These are phyloP conservation scores for Corythoichthys intestinalis DNA, from an alignment of 2,113 vertebrate genomes.

Conservation along the genomic window DNA sequence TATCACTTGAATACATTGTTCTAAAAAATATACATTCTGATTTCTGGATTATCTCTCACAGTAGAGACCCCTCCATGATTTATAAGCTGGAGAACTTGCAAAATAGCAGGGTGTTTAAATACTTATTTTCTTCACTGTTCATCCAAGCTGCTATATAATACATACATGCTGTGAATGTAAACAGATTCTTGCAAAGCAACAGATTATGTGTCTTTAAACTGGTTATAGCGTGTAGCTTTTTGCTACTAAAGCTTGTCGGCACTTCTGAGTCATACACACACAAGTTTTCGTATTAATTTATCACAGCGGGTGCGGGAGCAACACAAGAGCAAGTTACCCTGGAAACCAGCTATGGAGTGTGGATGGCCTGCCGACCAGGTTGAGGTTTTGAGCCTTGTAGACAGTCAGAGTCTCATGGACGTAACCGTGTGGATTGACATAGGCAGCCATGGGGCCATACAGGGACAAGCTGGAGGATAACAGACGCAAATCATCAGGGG, in stretches of 20 bases:
- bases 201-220: not conserved
- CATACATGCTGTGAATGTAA: not conserved
- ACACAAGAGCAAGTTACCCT: conserved; percentile 76
- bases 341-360: conserved; percentile 98
- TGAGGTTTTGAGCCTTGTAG: conserved; percentile 90
- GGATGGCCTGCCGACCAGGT: conserved; percentile 84
- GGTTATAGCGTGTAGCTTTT: not conserved
- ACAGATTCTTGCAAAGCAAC: not conserved
- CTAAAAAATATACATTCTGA: too few relatives aligned
- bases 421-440: conserved; percentile 95
- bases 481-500: not conserved
- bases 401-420: conserved; percentile 96
- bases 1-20: too few relatives aligned
- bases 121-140: too few relatives aligned
- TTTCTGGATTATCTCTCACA: too few relatives aligned
- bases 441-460: conserved; percentile 96
- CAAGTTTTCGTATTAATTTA: not conserved
- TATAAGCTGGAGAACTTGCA: too few relatives aligned
- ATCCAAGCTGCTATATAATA: too few relatives aligned
- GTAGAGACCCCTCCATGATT: too few relatives aligned
- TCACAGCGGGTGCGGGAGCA: not conserved
- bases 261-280: not conserved
- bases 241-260: not conserved
- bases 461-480: conserved; percentile 81
- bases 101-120: too few relatives aligned